Base-by-base conservation (phyloP, 2,888 invertebrate species). In the Drosophila tripunctata region DNA sequence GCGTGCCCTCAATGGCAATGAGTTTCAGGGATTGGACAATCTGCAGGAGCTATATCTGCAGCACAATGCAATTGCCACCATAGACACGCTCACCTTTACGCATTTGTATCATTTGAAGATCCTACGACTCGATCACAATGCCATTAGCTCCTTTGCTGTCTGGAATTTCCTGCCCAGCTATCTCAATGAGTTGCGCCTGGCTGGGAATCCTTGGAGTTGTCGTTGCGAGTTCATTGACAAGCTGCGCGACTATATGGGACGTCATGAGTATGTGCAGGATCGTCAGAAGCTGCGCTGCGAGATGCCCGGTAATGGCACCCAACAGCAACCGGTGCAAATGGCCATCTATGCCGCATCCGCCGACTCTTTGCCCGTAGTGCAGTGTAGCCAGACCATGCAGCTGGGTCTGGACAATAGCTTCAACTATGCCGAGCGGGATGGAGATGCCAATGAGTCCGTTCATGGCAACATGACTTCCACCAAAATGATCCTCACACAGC, bases 31-130 rank as follows among this genome's bases (percentile, higher is more conserved):
- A 45, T 91, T 98, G 78, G 96, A 96, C 89, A 95, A 94, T 90
- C 93, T 98, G 75, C 94, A 95, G 82, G 97, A 97, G 90, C 93
- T 98, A 65, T 96, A 97, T 92, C 93, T 98, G 72, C 96, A 97
- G 90, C 95, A 95, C 90, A 98, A 98, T 93, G 93, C 94, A 90
- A 94, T 98, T 85, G 93, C 94, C 80, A 94, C 93, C 90, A 95
- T 98, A 84, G 96, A 96, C 91, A 96, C 97, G 91, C 93, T 95
- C 85, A 97, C 97, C 73, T 98, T 98, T 91, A 92, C 94, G 67
- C 94, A 95, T 89, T 92, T 98, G 88, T 95, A 95, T 90, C 94
- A 96, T 90, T 93, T 98, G 90, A 96, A 97, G 92, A 95, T 97
- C 63, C 92, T 98, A 63, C 94, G 96, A 62, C 92, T 98, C 84